These are phyloP conservation scores for Hydrozoanthus tunicans DNA, from an alignment of 64 coral and sea anemone species.

Conservation along the genomic window DNA sequence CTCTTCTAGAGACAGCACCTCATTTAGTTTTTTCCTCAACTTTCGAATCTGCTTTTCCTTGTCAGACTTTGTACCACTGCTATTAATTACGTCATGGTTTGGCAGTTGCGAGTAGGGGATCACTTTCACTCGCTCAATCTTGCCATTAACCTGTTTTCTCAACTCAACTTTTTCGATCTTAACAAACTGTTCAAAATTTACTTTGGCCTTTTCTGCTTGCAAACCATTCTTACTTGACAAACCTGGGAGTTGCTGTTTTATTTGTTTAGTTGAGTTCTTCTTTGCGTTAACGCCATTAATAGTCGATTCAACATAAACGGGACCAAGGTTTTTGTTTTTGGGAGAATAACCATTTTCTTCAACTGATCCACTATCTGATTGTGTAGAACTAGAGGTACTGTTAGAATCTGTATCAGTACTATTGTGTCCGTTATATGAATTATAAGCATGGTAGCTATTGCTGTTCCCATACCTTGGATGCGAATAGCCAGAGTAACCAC, in stretches of 20 bases:
- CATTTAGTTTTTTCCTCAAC: slow-evolving; percentile 91
- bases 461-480: slow-evolving; percentile 48
- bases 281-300: neutral
- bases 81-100: slow-evolving; percentile 20
- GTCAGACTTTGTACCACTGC: slow-evolving; percentile 54
- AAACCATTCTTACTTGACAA: slow-evolving; percentile 33
- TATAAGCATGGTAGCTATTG: slow-evolving; percentile 66
- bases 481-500: slow-evolving; percentile 52
- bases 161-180: slow-evolving; percentile 55
- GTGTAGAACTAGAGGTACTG: slow-evolving; percentile 64
- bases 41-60: slow-evolving; percentile 88
- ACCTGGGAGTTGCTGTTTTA: slow-evolving; percentile 32
- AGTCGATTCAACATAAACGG: neutral
- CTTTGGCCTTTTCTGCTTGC: slow-evolving; percentile 58
- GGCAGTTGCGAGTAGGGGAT: neutral
- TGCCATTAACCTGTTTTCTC: slow-evolving; percentile 33
- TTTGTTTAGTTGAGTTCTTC: slow-evolving; percentile 31
- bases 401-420: slow-evolving; percentile 72
- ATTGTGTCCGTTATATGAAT: slow-evolving; percentile 60
- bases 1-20: slow-evolving; percentile 73
- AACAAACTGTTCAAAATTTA: slow-evolving; percentile 67
- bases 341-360: slow-evolving; percentile 66
- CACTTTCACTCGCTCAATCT: slow-evolving; percentile 45
- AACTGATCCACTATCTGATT: slow-evolving; percentile 57
- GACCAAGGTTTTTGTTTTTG: slow-evolving; percentile 37